Evolutionary conservation across 1,140 invertebrate species (phyloP), one percentile per base, ranked within the genome.

Genomic region (Drosophila willistoni): DNA sequence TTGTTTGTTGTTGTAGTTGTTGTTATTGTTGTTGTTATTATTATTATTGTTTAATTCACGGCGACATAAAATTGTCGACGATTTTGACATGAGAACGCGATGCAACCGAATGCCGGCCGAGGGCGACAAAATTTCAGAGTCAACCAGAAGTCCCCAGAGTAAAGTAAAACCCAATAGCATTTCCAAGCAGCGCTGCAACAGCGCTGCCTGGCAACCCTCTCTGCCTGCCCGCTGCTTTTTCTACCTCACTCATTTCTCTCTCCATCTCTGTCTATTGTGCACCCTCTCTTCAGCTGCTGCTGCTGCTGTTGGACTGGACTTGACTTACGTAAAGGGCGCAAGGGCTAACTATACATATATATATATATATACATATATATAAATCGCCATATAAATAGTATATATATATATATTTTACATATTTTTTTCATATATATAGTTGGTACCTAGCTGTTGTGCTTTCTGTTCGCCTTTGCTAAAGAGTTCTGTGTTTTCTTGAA

Each of bases 31-130:
- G 3, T 51, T 51, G 12, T 34, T 39, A 5, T 70, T 12, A 56
- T 47, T 71, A 68, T 57, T 59, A 64, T 71, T 56, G 64, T 47
- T 57, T 68, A 39, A 63, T 76, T 76, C 66, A 61, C 73, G 73
- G 61, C 62, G 66, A 68, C 79, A 75, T 74, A 60, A 68, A 41
- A 65, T 42, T 29, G 44, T 63, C 76, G 64, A 87, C 79, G 82
- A 79, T 87, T 90, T 83, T 70, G 72, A 78, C 87, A 76, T 77
- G 87, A 76, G 87, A 90, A 90, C 87, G 83, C 87, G 87, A 83
- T 79, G 75, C 69, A 72, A 90, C 65, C 81, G 87, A 90, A 90
- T 90, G 87, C 87, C 87, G 87, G 77, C 71, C 60, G 44, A 51
- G 44, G 44, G 71, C 51, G 75, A 22, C 66, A 64, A 67, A 67